Percentiles rank a stretch among this genome's conserved stretches.
phyloP scores from a whole-genome alignment of 1,140 invertebrate genomes.

The Kradibia gibbosae region DNA sequence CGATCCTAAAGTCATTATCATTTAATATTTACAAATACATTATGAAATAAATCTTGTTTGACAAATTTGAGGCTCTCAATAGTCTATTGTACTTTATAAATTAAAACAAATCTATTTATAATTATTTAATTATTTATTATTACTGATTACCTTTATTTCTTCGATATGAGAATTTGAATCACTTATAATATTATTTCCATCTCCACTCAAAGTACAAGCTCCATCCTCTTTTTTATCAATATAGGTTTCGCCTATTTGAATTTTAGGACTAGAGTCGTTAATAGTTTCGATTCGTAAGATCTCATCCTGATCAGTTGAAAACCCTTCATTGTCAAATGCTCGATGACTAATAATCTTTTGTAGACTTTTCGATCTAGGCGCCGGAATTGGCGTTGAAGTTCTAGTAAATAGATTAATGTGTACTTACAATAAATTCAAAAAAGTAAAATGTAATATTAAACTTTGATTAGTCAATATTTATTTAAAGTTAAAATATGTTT shows the following conservation, averaged over 20 bases:
- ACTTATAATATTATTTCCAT: background rate
- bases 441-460: too few relatives aligned
- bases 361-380: conserved; percentile 50
- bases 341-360: conserved; percentile 16
- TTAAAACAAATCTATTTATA: too few relatives aligned
- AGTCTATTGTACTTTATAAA: too few relatives aligned
- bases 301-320: conserved; percentile 62
- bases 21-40: too few relatives aligned
- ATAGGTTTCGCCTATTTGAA: conserved; percentile 54
- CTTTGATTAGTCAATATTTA: too few relatives aligned
- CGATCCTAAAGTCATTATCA: too few relatives aligned
- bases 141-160: conserved; percentile 23
- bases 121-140: too few relatives aligned
- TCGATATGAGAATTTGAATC: background rate
- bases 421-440: too few relatives aligned
- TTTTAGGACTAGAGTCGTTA: conserved; percentile 56
- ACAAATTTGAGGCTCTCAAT: too few relatives aligned
- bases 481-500: too few relatives aligned
- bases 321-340: conserved; percentile 60
- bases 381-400: conserved; percentile 53
- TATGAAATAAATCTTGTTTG: too few relatives aligned
- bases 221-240: conserved; percentile 12
- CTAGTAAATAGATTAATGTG: background rate
- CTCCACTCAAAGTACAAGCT: conserved; percentile 1
- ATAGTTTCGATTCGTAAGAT: conserved; percentile 65